Conservation (phyloP, 1,140 invertebrate species). For the Laupala kohalensis region DNA sequence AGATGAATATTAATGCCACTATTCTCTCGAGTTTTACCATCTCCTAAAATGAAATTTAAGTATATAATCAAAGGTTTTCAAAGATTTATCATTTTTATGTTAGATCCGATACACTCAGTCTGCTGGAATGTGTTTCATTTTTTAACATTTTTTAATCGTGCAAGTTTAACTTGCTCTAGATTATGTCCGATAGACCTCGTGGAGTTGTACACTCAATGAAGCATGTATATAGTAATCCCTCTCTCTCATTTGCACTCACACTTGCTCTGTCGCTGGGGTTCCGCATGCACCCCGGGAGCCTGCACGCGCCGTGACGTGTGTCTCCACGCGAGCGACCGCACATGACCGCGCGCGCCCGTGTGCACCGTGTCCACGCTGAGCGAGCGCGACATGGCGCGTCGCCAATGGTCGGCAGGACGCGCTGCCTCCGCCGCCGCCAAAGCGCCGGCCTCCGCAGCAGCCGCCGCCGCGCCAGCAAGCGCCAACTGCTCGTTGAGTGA, state of each 20-base stretch:
- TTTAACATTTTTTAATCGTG: too few relatives aligned
- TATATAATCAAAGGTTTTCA: too few relatives aligned
- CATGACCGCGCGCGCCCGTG: slow-evolving; percentile 54
- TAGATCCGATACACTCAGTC: too few relatives aligned
- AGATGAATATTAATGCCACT: too few relatives aligned
- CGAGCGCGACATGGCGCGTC: slow-evolving; percentile 41
- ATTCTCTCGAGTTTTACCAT: too few relatives aligned
- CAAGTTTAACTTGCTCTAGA: too few relatives aligned
- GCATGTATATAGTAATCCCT: slow-evolving; percentile 1
- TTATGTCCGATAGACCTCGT: too few relatives aligned
- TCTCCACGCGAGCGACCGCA: slow-evolving; percentile 51
- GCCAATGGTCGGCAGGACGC: slow-evolving; percentile 25
- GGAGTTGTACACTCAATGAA: too few relatives aligned
- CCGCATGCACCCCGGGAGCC: slow-evolving; percentile 26
- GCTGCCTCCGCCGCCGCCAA: slow-evolving; percentile 21
- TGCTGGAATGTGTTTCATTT: too few relatives aligned
- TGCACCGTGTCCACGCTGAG: slow-evolving; percentile 66
- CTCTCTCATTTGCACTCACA: slow-evolving; percentile 21
- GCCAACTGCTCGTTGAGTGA: slow-evolving; percentile 58
- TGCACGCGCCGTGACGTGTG: slow-evolving; percentile 14
- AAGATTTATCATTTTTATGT: too few relatives aligned
- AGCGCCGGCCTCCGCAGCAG: slow-evolving; percentile 34
- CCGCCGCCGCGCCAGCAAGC: slow-evolving; percentile 33
- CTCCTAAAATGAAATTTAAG: too few relatives aligned
- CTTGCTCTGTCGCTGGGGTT: slow-evolving; percentile 12